These are phyloP conservation scores for Andrena haemorrhoa DNA, from an alignment of 2,888 invertebrate genomes.

Conservation along the genomic window DNA sequence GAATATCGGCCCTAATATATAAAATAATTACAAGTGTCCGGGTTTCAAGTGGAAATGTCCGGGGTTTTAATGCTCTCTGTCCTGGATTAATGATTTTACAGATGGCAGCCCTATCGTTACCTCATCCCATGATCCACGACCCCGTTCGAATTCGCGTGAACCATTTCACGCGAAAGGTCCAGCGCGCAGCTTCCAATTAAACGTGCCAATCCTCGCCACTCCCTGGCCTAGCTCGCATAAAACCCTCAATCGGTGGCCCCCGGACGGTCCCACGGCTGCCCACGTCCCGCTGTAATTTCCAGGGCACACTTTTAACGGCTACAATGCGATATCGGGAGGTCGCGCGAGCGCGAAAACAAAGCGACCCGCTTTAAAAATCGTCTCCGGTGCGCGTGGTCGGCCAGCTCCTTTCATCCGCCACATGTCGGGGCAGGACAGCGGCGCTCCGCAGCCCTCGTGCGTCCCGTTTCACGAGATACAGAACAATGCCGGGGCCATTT, in stretches of 20 bases:
- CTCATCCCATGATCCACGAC: no score
- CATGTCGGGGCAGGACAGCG: conserved; percentile 62
- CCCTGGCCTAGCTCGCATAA: background rate
- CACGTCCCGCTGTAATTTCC: conserved; percentile 24
- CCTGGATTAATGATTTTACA: no score
- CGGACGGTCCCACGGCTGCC: conserved; percentile 1
- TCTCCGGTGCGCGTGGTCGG: conserved; percentile 50
- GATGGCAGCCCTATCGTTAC: no score
- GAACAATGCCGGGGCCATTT: conserved; percentile 70
- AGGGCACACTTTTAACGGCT: conserved; percentile 51
- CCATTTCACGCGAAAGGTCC: no score
- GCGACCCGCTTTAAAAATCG: conserved; percentile 51
- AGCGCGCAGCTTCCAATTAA: no score
- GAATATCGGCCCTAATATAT: no score
- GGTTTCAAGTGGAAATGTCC: no score
- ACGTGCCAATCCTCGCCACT: no score
- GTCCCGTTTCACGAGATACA: conserved; percentile 64
- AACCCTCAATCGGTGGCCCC: conserved; percentile 10
- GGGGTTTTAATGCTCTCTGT: no score
- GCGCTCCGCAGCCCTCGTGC: conserved; percentile 54
- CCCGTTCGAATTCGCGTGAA: no score
- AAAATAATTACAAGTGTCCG: no score
- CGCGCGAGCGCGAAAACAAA: conserved; percentile 63
- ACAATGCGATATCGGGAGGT: conserved; percentile 56
- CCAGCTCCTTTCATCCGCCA: conserved; percentile 70